phyloP scores from a whole-genome alignment of 2,797 vertebrate genomes.

The Tapera naevia region DNA sequence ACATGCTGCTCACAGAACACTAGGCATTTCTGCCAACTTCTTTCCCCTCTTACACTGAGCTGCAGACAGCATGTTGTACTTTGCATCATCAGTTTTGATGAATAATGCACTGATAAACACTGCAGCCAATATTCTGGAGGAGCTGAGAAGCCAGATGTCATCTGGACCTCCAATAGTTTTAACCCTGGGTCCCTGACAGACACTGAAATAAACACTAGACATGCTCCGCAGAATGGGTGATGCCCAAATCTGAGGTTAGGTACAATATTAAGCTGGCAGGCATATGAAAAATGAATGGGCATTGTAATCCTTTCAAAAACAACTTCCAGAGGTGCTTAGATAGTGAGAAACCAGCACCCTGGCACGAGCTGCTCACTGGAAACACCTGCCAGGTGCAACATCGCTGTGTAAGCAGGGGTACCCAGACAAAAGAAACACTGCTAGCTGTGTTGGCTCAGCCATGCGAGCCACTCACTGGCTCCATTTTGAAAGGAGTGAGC shows the following conservation, averaged over 20 bases:
- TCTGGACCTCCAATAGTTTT: constrained; percentile 81
- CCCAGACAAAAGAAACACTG: not conserved
- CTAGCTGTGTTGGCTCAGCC: not conserved
- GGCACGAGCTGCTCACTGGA: not conserved
- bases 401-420: not conserved
- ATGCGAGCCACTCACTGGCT: fast-evolving
- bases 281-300: constrained; percentile 3
- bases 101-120: constrained; percentile 84
- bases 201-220: constrained; percentile 65
- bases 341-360: not conserved
- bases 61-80: constrained; percentile 83
- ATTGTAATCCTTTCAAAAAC: not conserved
- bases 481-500: fast-evolving
- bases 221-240: constrained; percentile 4
- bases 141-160: constrained; percentile 84
- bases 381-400: not conserved
- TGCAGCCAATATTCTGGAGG: constrained; percentile 80
- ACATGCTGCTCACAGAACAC: constrained; percentile 82
- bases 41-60: constrained; percentile 74
- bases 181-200: constrained; percentile 80
- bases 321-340: not conserved
- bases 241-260: constrained; percentile 28
- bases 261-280: constrained; percentile 9
- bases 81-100: constrained; percentile 86
- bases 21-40: constrained; percentile 82